These are phyloP conservation scores for Diadegma fenestrale DNA, from an alignment of 2,888 invertebrate species.

Conservation along the genomic window DNA sequence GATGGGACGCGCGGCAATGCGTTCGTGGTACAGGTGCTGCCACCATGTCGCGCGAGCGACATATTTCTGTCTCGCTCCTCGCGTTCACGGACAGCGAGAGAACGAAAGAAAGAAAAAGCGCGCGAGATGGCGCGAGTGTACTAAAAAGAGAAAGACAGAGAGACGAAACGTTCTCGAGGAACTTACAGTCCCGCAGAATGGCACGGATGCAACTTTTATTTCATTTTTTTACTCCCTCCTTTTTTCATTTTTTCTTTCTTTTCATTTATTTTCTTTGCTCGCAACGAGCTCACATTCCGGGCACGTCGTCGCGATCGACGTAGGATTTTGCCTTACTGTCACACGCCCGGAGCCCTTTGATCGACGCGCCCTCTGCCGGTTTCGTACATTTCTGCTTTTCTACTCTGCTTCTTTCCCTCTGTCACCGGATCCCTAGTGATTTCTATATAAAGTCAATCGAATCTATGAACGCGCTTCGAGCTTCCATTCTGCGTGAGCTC, in stretches of 20 bases:
- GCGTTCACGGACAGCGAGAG: neutral
- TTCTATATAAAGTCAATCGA: neutral
- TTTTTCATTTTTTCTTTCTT: conserved; percentile 65
- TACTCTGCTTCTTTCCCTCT: neutral
- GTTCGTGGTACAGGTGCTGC: conserved; percentile 78
- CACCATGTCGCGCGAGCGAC: conserved; percentile 45
- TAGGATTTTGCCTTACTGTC: conserved; percentile 79
- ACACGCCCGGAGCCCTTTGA: conserved; percentile 70
- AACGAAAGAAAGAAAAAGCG: neutral
- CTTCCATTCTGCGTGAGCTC: neutral
- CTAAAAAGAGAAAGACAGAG: conserved; percentile 21
- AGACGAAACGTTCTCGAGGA: conserved; percentile 72
- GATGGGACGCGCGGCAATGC: conserved; percentile 81
- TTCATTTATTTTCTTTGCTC: conserved; percentile 72
- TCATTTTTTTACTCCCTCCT: conserved; percentile 70
- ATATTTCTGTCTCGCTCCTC: conserved; percentile 25
- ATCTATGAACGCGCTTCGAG: neutral
- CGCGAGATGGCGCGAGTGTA: conserved; percentile 30
- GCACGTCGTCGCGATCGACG: conserved; percentile 77
- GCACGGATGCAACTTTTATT: conserved; percentile 78
- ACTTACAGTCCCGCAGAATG: conserved; percentile 75
- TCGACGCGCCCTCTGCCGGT: conserved; percentile 59
- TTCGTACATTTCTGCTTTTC: conserved; percentile 15
- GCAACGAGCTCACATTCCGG: conserved; percentile 79
- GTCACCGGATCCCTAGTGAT: conserved; percentile 7